Conservation (phyloP, 2,888 invertebrate genomes). For the Chloromyia formosa region DNA sequence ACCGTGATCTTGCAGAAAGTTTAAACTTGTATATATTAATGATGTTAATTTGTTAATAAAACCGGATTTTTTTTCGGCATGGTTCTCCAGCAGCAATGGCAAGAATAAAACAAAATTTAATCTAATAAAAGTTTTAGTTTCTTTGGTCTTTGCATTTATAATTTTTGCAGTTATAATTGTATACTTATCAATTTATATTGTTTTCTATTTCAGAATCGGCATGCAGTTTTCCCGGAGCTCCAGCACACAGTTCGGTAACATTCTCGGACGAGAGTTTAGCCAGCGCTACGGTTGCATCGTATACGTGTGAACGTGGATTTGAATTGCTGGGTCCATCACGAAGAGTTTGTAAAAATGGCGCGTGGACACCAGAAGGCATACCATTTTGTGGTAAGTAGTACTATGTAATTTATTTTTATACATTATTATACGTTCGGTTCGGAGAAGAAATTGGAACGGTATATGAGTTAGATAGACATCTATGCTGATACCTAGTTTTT, state of each 20-base stretch:
- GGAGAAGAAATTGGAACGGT: neutral
- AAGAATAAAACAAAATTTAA: too few relatives aligned
- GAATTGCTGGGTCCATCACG: slow-evolving; percentile 89
- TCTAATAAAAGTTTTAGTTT: too few relatives aligned
- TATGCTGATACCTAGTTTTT: too few relatives aligned
- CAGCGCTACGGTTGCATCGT: slow-evolving; percentile 75
- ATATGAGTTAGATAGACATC: too few relatives aligned
- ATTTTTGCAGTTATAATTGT: too few relatives aligned
- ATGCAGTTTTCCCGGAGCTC: slow-evolving; percentile 90
- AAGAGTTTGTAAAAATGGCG: slow-evolving; percentile 78
- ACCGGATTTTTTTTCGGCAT: too few relatives aligned
- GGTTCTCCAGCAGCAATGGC: too few relatives aligned
- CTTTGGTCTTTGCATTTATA: too few relatives aligned
- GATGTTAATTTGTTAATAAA: too few relatives aligned
- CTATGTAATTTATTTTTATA: slow-evolving; percentile 3
- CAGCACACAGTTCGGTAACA: slow-evolving; percentile 83
- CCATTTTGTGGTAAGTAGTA: slow-evolving; percentile 93
- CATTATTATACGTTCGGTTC: neutral
- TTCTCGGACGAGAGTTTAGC: slow-evolving; percentile 73
- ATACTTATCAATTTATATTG: neutral
- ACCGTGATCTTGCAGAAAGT: too few relatives aligned
- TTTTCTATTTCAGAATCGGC: slow-evolving; percentile 56
- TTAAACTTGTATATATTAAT: too few relatives aligned
- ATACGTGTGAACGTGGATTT: slow-evolving; percentile 88
- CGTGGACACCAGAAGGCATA: slow-evolving; percentile 89